Evolutionary conservation across 2,888 invertebrate species (phyloP).

Genomic region (Maniola hyperantus): DNA sequence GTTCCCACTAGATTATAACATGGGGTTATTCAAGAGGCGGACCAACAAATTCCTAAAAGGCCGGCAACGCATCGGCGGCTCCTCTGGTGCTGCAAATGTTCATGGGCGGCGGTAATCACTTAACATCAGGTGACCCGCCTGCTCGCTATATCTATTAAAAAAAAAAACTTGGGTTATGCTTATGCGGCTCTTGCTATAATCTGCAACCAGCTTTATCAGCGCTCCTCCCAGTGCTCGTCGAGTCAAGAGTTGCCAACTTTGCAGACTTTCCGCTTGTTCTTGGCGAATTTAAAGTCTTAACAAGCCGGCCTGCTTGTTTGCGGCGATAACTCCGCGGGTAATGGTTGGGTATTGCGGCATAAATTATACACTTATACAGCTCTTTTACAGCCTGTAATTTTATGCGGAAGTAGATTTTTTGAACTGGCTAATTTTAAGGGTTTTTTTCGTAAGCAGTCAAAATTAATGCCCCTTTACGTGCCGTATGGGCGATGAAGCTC

Average conservation of each 20-base stretch:
- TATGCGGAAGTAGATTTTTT: not conserved
- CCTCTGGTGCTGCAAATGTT: no score
- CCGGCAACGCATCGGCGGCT: no score
- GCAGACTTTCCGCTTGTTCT: constrained; percentile 47
- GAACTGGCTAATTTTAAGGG: not conserved
- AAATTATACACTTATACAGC: constrained; percentile 19
- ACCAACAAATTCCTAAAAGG: no score
- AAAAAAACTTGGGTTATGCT: no score
- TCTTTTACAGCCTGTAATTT: constrained; percentile 6
- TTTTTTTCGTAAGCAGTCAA: not conserved
- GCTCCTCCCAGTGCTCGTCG: constrained; percentile 6
- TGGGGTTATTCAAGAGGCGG: no score
- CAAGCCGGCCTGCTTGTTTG: constrained; percentile 26
- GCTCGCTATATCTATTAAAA: no score
- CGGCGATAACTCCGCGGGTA: constrained; percentile 11
- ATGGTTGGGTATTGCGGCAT: constrained; percentile 12
- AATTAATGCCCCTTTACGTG: no score
- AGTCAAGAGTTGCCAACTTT: constrained; percentile 42
- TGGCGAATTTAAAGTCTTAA: constrained; percentile 49
- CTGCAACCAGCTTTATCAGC: constrained; percentile 15
- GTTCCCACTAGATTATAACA: no score
- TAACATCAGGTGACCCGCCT: no score
- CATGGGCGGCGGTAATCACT: no score
- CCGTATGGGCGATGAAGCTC: no score
- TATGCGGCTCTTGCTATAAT: no score